phyloP scores from a whole-genome alignment of 1,140 invertebrate species.

The Pantala flavescens region DNA sequence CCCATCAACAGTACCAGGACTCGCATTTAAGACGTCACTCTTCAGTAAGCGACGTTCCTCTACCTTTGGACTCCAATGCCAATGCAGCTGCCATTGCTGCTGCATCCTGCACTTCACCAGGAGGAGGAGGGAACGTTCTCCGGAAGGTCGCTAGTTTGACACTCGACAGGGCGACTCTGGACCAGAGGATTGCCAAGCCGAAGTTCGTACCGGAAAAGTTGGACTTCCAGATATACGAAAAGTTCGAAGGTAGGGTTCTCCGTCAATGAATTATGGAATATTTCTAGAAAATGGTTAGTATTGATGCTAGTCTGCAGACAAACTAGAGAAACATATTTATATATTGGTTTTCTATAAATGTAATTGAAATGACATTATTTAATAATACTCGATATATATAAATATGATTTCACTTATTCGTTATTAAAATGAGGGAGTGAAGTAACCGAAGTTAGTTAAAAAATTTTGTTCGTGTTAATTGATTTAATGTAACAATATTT shows the following conservation, averaged over 20 bases:
- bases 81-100: neutral
- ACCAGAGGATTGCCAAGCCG: slow-evolving; percentile 50
- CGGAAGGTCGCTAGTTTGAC: slow-evolving; percentile 74
- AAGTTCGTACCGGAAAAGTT: slow-evolving; percentile 73
- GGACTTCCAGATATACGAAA: slow-evolving; percentile 71
- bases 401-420: too few relatives aligned
- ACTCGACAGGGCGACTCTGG: slow-evolving; percentile 51
- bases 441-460: too few relatives aligned
- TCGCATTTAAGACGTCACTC: slow-evolving; percentile 34
- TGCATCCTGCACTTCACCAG: neutral
- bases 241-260: slow-evolving; percentile 68
- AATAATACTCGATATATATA: too few relatives aligned
- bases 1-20: neutral
- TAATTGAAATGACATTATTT: too few relatives aligned
- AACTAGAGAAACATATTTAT: too few relatives aligned
- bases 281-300: too few relatives aligned
- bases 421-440: too few relatives aligned
- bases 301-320: too few relatives aligned
- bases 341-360: too few relatives aligned
- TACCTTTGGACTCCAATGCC: slow-evolving; percentile 44
- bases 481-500: too few relatives aligned
- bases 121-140: slow-evolving; percentile 46
- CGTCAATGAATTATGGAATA: slow-evolving; percentile 10
- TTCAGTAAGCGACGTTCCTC: slow-evolving; percentile 34
- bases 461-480: too few relatives aligned